phyloP scores from a whole-genome alignment of 2,888 invertebrate genomes.

The Mongoloraphidia duomilia region DNA sequence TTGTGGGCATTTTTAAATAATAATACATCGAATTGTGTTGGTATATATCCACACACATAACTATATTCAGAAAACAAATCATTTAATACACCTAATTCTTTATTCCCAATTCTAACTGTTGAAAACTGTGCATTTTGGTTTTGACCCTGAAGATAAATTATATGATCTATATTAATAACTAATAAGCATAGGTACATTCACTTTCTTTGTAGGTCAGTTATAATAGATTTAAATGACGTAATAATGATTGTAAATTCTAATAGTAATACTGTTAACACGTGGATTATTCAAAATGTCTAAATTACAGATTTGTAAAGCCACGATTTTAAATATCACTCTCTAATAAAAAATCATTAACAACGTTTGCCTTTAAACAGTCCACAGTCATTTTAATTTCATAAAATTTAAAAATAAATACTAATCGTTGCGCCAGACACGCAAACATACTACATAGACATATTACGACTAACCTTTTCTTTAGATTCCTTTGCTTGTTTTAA shows the following conservation, averaged over 20 bases:
- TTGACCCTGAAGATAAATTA: no score
- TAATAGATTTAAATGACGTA: neutral
- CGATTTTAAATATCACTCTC: neutral
- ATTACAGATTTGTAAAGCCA: no score
- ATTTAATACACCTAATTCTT: conserved; percentile 20
- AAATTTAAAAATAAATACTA: neutral
- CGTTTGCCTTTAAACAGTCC: neutral
- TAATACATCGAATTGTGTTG: conserved; percentile 36
- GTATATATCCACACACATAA: conserved; percentile 40
- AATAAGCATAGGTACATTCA: conserved; percentile 3
- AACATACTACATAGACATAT: no score
- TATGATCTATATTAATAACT: no score
- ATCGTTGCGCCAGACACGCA: neutral
- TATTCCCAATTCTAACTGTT: conserved; percentile 12
- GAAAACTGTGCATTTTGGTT: conserved; percentile 3
- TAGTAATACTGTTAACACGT: neutral
- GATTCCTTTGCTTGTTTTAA: conserved; percentile 68
- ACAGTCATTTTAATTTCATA: neutral
- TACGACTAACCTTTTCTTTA: conserved; percentile 53
- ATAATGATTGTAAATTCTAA: no score
- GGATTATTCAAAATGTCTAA: no score
- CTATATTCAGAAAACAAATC: conserved; percentile 37
- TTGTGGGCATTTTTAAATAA: conserved; percentile 27
- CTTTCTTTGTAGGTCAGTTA: conserved; percentile 4
- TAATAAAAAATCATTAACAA: conserved; percentile 7